A percentile compares a stretch with the other conserved stretches of the same genome.
phyloP scores from a whole-genome alignment of 2,888 invertebrate genomes.

The Brenthis ino region DNA sequence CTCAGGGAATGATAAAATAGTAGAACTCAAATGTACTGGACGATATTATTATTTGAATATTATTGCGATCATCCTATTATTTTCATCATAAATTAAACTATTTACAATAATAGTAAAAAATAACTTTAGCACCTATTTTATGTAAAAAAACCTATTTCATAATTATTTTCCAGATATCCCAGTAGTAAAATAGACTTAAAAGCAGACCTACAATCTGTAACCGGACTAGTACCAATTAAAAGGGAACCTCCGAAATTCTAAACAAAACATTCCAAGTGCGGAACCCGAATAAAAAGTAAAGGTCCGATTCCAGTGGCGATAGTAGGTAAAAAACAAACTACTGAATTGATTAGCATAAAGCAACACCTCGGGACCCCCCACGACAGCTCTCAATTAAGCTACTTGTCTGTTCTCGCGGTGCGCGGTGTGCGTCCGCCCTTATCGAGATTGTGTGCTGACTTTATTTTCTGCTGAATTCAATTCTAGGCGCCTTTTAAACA shows the following conservation, averaged over 20 bases:
- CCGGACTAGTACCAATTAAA: conserved; percentile 9
- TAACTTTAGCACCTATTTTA: too few species aligned
- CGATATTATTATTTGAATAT: too few species aligned
- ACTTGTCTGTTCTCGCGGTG: conserved; percentile 74
- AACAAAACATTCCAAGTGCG: conserved; percentile 33
- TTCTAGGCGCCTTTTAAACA: conserved; percentile 49
- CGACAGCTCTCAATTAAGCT: conserved; percentile 76
- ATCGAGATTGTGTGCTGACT: conserved; percentile 67
- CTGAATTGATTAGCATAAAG: conserved; percentile 80
- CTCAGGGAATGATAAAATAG: too few species aligned
- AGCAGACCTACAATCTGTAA: neutral
- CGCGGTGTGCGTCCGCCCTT: conserved; percentile 67
- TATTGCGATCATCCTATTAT: too few species aligned
- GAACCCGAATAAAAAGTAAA: conserved; percentile 59
- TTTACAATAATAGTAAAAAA: too few species aligned
- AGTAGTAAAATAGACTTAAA: neutral
- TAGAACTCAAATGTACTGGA: too few species aligned
- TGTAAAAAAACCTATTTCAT: too few species aligned
- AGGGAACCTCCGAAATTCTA: conserved; percentile 12
- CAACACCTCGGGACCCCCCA: conserved; percentile 74
- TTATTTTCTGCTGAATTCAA: conserved; percentile 68
- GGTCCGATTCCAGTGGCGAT: conserved; percentile 65
- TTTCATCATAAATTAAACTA: too few species aligned
- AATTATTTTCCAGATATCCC: too few species aligned
- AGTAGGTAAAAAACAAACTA: conserved; percentile 74